These are phyloP conservation scores for Noctuana brunneofusca DNA, from an alignment of 2,888 invertebrate species.

Conservation along the genomic window DNA sequence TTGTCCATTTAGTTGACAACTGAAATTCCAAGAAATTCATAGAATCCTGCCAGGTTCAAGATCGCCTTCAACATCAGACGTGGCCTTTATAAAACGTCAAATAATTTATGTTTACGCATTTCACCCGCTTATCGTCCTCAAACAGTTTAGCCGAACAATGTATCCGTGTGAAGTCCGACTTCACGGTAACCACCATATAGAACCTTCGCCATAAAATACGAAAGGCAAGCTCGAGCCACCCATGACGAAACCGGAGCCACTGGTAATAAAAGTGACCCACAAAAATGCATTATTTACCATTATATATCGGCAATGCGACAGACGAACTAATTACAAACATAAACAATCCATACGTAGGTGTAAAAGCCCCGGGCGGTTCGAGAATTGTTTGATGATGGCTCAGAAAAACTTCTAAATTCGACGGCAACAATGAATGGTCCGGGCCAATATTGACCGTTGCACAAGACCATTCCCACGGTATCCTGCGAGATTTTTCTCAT, in stretches of 20 bases:
- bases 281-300: constrained; percentile 82
- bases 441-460: constrained; percentile 72
- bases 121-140: constrained; percentile 36
- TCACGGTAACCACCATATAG: constrained; percentile 36
- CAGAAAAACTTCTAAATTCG: constrained; percentile 64
- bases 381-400: constrained; percentile 60
- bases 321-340: constrained; percentile 74
- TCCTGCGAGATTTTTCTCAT: constrained; percentile 75
- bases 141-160: constrained; percentile 45
- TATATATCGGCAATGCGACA: constrained; percentile 79
- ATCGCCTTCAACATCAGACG: constrained; percentile 10
- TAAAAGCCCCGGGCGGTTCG: constrained; percentile 66
- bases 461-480: constrained; percentile 74
- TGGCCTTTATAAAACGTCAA: constrained; percentile 21
- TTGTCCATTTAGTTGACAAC: constrained; percentile 2
- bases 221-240: constrained; percentile 61
- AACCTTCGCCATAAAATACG: constrained; percentile 32
- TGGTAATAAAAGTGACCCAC: constrained; percentile 76
- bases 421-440: constrained; percentile 68
- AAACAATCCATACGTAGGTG: constrained; percentile 76
- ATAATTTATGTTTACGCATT: constrained; percentile 35
- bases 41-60: not conserved
- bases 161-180: constrained; percentile 37
- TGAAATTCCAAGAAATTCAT: constrained; percentile 14
- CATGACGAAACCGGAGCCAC: constrained; percentile 70